Evolutionary conservation across 1,140 invertebrate genomes (phyloP).

Genomic region (Bombus sibiricus): DNA sequence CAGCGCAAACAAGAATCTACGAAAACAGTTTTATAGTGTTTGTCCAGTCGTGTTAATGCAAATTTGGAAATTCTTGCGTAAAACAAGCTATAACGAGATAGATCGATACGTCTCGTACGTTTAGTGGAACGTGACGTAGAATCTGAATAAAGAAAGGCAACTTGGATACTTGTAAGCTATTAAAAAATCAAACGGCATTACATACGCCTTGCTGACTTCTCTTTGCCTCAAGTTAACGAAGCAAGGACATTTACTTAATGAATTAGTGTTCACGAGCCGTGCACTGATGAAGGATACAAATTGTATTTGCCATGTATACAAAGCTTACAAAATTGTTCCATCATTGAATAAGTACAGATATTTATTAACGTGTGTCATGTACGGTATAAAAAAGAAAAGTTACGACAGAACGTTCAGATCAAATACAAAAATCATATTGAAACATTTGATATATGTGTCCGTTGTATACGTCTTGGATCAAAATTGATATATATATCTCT

Average conservation of each 20-base stretch:
- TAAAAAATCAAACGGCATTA: not conserved
- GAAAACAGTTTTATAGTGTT: not conserved
- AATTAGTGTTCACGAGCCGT: not conserved
- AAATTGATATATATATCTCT: no score
- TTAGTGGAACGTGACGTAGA: not conserved
- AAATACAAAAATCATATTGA: not conserved
- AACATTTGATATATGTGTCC: not conserved
- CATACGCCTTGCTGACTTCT: not conserved
- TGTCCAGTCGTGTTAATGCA: not conserved
- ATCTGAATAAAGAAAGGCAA: not conserved
- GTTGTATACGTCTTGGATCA: not conserved
- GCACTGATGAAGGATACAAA: not conserved
- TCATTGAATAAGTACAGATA: not conserved
- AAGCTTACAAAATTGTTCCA: no score
- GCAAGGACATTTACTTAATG: not conserved
- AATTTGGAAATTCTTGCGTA: constrained; percentile 11
- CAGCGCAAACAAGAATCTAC: not conserved
- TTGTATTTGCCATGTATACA: not conserved
- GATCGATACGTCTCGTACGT: not conserved
- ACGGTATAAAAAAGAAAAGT: not conserved
- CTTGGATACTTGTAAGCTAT: not conserved
- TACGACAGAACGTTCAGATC: not conserved
- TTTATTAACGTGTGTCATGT: not conserved
- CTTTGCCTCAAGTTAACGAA: not conserved
- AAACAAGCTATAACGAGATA: not conserved